Evolutionary conservation across 2,888 invertebrate genomes (phyloP).

Genomic region (Schizotus pectinicornis): DNA sequence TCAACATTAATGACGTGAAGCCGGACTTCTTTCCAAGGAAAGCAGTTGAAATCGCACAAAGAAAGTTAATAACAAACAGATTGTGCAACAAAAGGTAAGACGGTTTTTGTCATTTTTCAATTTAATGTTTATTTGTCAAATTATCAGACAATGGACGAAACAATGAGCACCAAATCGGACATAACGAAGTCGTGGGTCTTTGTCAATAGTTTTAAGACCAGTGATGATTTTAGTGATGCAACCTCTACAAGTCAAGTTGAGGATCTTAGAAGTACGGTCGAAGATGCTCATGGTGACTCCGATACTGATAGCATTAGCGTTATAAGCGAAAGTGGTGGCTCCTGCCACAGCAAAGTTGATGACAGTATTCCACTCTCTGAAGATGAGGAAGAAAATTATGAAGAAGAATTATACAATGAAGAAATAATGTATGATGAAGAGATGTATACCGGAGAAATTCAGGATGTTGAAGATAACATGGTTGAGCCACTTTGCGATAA

Average conservation of each 20-base stretch:
- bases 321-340: constrained; percentile 25
- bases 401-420: background rate
- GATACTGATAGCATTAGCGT: constrained; percentile 30
- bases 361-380: constrained; percentile 6
- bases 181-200: constrained; percentile 27
- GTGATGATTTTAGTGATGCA: background rate
- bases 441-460: background rate
- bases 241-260: constrained; percentile 1
- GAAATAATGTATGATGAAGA: background rate
- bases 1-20: background rate
- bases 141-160: constrained; percentile 22
- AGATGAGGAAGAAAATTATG: background rate
- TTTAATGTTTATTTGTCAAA: constrained; percentile 2
- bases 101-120: constrained; percentile 8
- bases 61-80: constrained; percentile 6
- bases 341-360: constrained; percentile 10
- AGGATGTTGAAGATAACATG: background rate
- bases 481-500: background rate
- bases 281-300: constrained; percentile 16
- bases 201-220: constrained; percentile 2
- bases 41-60: background rate
- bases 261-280: background rate
- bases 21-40: background rate
- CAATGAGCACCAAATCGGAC: constrained; percentile 2
- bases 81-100: background rate